A percentile compares a stretch with the other conserved stretches of the same genome.
Conservation (phyloP, 2,113 vertebrate species). For the Gambusia affinis region DNA sequence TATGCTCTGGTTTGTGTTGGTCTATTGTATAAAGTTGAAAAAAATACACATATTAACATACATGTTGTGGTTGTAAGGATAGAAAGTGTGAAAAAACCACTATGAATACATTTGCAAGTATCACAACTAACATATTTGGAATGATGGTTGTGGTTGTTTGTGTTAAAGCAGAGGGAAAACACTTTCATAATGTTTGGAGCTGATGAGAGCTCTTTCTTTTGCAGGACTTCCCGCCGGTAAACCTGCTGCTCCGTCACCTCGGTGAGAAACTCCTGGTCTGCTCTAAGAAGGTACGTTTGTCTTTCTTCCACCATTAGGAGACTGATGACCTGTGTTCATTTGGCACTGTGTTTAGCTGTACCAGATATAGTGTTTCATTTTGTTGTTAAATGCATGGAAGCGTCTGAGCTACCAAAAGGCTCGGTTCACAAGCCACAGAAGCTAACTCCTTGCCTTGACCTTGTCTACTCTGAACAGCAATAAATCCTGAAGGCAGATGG, state of each 20-base stretch:
- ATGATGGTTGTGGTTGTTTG: background rate
- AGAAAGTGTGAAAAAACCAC: too few species aligned
- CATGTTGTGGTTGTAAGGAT: too few species aligned
- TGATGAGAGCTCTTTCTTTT: conserved; percentile 48
- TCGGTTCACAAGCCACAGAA: conserved; percentile 45
- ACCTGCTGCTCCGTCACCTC: conserved; percentile 28
- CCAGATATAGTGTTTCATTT: conserved; percentile 26
- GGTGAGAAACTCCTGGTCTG: conserved; percentile 8
- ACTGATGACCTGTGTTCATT: conserved; percentile 13
- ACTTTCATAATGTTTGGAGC: conserved; percentile 9
- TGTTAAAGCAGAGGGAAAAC: background rate
- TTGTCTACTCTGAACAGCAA: conserved; percentile 53
- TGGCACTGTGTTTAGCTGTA: conserved; percentile 2
- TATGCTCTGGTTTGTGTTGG: too few species aligned
- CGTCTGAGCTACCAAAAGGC: conserved; percentile 33
- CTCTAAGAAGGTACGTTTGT: conserved; percentile 44
- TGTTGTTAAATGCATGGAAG: conserved; percentile 48
- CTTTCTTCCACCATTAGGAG: conserved; percentile 9
- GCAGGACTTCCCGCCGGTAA: conserved; percentile 50
- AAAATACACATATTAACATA: too few species aligned
- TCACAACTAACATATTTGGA: too few species aligned
- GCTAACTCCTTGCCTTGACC: conserved; percentile 57
- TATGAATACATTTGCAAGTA: too few species aligned
- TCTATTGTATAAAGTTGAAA: too few species aligned
- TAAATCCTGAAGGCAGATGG: conserved; percentile 41